These are phyloP conservation scores for Coendou prehensilis DNA, from an alignment of 2,797 vertebrate genomes.

Conservation along the genomic window DNA sequence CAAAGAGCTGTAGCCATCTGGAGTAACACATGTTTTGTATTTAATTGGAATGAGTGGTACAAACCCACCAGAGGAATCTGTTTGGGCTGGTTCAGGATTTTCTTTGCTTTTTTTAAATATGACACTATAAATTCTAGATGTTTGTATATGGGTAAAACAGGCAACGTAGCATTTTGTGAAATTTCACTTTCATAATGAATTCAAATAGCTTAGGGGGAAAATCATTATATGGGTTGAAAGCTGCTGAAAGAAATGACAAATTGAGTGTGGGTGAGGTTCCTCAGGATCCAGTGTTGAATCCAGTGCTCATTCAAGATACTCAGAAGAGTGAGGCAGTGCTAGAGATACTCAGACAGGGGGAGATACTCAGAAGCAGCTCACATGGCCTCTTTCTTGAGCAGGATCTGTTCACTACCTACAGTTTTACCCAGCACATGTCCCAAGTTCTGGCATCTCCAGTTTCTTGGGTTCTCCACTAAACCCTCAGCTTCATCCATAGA, in stretches of 20 bases:
- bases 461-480: neutral
- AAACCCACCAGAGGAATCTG: neutral
- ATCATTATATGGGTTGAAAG: slow-evolving; percentile 4
- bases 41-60: slow-evolving; percentile 16
- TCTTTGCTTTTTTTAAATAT: slow-evolving; percentile 40
- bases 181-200: slow-evolving; percentile 57
- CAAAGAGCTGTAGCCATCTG: neutral
- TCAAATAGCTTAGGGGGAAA: slow-evolving; percentile 7
- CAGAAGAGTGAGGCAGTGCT: neutral
- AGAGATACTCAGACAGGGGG: neutral
- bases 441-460: neutral
- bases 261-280: neutral
- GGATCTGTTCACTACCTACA: neutral
- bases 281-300: neutral
- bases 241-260: neutral
- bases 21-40: slow-evolving; percentile 25
- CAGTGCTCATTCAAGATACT: neutral
- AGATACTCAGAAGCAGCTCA: neutral
- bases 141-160: slow-evolving; percentile 36
- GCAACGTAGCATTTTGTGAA: neutral
- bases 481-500: neutral
- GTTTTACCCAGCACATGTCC: neutral
- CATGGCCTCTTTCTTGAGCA: neutral
- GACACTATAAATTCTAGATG: slow-evolving; percentile 62
- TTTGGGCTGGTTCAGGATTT: neutral